Percentiles rank a stretch among this genome's conserved stretches.
Conservation (phyloP, 2,888 invertebrate genomes). For the Cataglyphis cursor region DNA sequence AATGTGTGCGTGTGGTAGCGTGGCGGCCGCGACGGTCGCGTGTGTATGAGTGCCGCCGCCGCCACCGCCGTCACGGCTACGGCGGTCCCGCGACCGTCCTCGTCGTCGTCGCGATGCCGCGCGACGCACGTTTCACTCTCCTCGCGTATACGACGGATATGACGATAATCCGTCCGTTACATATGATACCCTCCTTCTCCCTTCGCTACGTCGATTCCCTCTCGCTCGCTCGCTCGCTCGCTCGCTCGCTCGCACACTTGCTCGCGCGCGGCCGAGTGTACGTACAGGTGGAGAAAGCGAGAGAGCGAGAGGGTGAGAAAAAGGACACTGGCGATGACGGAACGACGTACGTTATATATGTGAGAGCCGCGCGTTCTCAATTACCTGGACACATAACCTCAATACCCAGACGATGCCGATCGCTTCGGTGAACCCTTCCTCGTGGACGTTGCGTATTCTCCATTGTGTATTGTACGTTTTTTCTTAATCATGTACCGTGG, state of each 20-base stretch:
- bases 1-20: constrained; percentile 66
- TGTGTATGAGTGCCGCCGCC: constrained; percentile 33
- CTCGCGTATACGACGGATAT: neutral
- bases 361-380: constrained; percentile 64
- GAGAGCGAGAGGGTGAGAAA: neutral
- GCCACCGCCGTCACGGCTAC: constrained; percentile 10
- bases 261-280: neutral
- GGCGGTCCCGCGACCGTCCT: neutral
- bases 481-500: too few species aligned
- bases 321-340: neutral
- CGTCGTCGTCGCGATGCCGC: neutral
- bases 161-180: neutral
- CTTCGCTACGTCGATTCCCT: neutral
- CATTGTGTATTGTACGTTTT: neutral
- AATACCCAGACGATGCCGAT: constrained; percentile 22
- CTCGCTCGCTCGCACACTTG: neutral
- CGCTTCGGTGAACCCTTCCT: neutral
- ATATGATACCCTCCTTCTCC: neutral
- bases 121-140: neutral
- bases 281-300: neutral
- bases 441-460: neutral
- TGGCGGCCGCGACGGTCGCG: constrained; percentile 51
- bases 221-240: neutral
- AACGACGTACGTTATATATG: constrained; percentile 35
- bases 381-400: constrained; percentile 76